Evolutionary conservation across 1,140 invertebrate species (phyloP), one percentile per base, ranked within the genome.

Genomic region (Drosophila busckii): DNA sequence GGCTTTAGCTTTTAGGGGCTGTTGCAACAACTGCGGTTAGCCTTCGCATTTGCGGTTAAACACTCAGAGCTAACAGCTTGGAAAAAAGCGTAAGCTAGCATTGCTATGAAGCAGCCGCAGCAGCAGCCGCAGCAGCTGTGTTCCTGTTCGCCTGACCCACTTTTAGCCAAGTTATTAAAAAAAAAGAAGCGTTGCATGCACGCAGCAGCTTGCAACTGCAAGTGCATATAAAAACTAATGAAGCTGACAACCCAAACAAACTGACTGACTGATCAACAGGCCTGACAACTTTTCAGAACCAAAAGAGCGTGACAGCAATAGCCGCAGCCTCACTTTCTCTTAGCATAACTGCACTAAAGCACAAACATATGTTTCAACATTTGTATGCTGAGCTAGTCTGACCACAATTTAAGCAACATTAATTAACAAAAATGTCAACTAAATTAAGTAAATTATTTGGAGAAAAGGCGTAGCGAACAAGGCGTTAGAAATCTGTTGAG

Each of bases 121-220:
- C 28, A 13, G 6, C 12, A 49, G 12, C n/a, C 15, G 26, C 42
- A 45, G 5, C 60, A 59, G 45, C 60, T 64, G n/a, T n/a, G 60
- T 64, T 64, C 60, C 60, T 64, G 60, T 64, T 64, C 60, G 54
- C 60, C 54, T 64, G 60, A 64, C 60, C 60, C 60, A 64, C 60
- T 64, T n/a, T n/a, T 64, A 16, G 26, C 31, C n/a, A 31, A 41
- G 29, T 38, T 49, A 28, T 58, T 62, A 62, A 62, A 49, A n/a
- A n/a, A n/a, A n/a, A n/a, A n/a, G n/a, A n/a, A 56, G 31, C 54
- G 54, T 38, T 52, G 50, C 54, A 58, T 37, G 31, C 45, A 50
- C 60, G 37, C 54, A 63, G 9, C 29, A 5, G n/a, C n/a, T n/a
- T 15, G 10, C 15, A 15, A 29, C 15, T 46, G 25, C 46, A 16